A percentile compares a stretch with the other conserved stretches of the same genome.
Evolutionary conservation across 2,888 invertebrate species (phyloP).

Genomic region (Pandemis heparana): DNA sequence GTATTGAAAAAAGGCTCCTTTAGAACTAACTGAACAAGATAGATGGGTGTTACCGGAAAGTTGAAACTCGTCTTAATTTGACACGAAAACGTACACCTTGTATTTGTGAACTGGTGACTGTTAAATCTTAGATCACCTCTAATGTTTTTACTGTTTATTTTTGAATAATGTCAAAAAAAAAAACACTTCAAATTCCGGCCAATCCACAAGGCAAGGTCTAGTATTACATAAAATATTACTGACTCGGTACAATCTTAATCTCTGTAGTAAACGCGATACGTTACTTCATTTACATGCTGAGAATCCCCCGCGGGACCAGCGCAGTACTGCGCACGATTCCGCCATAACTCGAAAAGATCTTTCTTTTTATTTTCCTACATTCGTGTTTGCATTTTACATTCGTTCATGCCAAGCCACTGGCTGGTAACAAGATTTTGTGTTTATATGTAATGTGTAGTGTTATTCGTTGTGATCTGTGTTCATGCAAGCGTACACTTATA

Average conservation of each 20-base stretch:
- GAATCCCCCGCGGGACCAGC: slow-evolving; percentile 47
- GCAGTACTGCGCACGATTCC: slow-evolving; percentile 56
- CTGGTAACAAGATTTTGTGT: slow-evolving; percentile 49
- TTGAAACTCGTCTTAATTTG: too few relatives aligned
- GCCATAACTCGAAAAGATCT: slow-evolving; percentile 55
- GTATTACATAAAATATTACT: slow-evolving; percentile 44
- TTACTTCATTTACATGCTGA: slow-evolving; percentile 64
- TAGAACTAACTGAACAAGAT: too few relatives aligned
- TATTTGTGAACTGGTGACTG: too few relatives aligned
- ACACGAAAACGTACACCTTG: too few relatives aligned
- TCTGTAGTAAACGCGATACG: slow-evolving; percentile 58
- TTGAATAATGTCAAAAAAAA: too few relatives aligned
- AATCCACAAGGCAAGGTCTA: neutral
- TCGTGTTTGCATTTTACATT: slow-evolving; percentile 49
- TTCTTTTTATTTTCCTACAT: slow-evolving; percentile 55
- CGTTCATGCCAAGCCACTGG: slow-evolving; percentile 46
- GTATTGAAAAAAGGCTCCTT: too few relatives aligned
- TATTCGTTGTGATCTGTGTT: slow-evolving; percentile 3
- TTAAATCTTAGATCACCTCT: too few relatives aligned
- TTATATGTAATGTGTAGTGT: slow-evolving; percentile 26
- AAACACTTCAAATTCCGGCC: too few relatives aligned
- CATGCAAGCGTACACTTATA: neutral
- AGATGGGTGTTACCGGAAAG: too few relatives aligned
- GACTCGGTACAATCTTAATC: slow-evolving; percentile 48
- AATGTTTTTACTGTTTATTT: too few relatives aligned